Percentiles rank a stretch among this genome's conserved stretches.
Evolutionary conservation across 2,888 invertebrate genomes (phyloP).

Genomic region (Chloroclystis v-ata): DNA sequence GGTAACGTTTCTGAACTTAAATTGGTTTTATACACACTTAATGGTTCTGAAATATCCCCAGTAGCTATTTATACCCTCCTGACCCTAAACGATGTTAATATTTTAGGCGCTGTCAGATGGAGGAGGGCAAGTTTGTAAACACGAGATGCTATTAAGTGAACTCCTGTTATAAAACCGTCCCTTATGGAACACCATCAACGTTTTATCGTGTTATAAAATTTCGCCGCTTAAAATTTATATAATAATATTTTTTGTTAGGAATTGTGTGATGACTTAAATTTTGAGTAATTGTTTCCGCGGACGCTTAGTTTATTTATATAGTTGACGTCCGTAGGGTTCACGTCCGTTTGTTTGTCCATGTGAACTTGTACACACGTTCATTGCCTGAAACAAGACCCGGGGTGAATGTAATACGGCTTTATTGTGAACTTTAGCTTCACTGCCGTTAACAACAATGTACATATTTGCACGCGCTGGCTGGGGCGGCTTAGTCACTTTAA

Average conservation of each 20-base stretch:
- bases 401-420: conserved; percentile 33
- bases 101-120: conserved; percentile 35
- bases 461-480: conserved; percentile 24
- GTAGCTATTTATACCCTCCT: conserved; percentile 30
- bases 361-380: conserved; percentile 40
- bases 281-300: background rate
- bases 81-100: conserved; percentile 39
- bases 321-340: conserved; percentile 36
- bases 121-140: conserved; percentile 53
- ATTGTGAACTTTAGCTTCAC: conserved; percentile 37
- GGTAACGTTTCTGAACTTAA: conserved; percentile 13
- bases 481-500: background rate
- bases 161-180: conserved; percentile 19
- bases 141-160: conserved; percentile 29
- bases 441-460: conserved; percentile 24
- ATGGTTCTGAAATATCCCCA: conserved; percentile 24
- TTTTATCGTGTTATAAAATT: conserved; percentile 14
- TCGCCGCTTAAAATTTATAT: conserved; percentile 4
- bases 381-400: conserved; percentile 32
- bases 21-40: conserved; percentile 24
- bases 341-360: conserved; percentile 49
- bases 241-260: too few species aligned
- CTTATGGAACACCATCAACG: conserved; percentile 10
- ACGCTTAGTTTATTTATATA: conserved; percentile 23
- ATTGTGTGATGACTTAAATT: too few species aligned